phyloP scores from a whole-genome alignment of 2,888 invertebrate species.

The Acheta domesticus region DNA sequence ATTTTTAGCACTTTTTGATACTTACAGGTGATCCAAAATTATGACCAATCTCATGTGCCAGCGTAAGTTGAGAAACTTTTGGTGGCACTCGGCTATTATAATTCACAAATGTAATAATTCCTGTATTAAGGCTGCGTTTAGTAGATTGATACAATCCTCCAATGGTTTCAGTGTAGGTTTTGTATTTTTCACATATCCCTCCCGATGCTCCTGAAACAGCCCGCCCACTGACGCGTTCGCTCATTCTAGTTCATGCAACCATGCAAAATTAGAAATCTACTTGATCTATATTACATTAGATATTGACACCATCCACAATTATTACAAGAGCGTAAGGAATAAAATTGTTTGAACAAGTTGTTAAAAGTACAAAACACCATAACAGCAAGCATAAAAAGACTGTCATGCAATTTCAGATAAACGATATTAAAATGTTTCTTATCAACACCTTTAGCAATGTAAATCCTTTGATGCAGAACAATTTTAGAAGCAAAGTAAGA shows the following conservation, averaged over 20 bases:
- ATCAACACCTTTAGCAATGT: too few species aligned
- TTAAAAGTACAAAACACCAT: too few species aligned
- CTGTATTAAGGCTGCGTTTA: conserved; percentile 93
- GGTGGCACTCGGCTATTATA: conserved; percentile 96
- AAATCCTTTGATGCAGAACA: too few species aligned
- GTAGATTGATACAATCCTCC: conserved; percentile 92
- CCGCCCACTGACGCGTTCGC: neutral
- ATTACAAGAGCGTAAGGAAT: too few species aligned
- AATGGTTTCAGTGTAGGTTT: conserved; percentile 93
- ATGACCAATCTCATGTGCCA: conserved; percentile 99
- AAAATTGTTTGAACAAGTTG: too few species aligned
- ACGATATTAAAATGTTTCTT: too few species aligned
- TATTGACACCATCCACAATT: too few species aligned
- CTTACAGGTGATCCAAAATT: conserved; percentile 96
- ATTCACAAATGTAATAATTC: conserved; percentile 98
- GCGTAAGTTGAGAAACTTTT: conserved; percentile 93
- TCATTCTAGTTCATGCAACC: neutral
- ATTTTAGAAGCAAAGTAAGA: too few species aligned
- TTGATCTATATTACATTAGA: too few species aligned
- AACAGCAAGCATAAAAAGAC: too few species aligned
- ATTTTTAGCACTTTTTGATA: conserved; percentile 37
- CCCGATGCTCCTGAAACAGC: conserved; percentile 79
- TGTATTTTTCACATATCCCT: conserved; percentile 97
- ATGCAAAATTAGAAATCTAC: neutral
- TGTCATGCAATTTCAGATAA: too few species aligned